A percentile compares a stretch with the other conserved stretches of the same genome.
phyloP scores from a whole-genome alignment of 2,888 invertebrate species.

The Diarsia dahlii region DNA sequence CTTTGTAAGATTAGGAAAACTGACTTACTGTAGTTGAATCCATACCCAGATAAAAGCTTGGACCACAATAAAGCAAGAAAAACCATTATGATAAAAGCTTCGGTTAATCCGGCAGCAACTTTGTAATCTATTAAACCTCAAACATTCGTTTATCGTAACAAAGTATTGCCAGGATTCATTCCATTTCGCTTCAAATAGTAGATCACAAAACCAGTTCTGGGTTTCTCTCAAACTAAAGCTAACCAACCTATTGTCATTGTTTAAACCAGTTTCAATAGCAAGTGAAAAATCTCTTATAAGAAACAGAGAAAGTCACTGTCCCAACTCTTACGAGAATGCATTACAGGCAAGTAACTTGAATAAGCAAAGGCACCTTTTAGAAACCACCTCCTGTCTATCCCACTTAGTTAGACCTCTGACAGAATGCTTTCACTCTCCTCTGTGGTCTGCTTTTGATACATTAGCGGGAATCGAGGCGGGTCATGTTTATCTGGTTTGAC shows the following conservation, averaged over 20 bases:
- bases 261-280: constrained; percentile 14
- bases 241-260: background rate
- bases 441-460: constrained; percentile 55
- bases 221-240: background rate
- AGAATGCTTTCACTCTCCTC: constrained; percentile 60
- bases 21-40: background rate
- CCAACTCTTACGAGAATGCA: constrained; percentile 32
- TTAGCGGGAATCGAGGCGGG: constrained; percentile 60
- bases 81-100: background rate
- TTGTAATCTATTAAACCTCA: background rate
- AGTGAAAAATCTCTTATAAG: constrained; percentile 17
- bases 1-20: background rate
- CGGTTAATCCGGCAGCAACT: background rate
- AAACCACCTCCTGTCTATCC: constrained; percentile 65
- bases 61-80: background rate
- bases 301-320: constrained; percentile 6
- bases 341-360: constrained; percentile 68
- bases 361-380: constrained; percentile 72
- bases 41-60: background rate
- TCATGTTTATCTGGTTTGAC: constrained; percentile 69
- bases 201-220: background rate
- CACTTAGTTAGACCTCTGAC: constrained; percentile 69
- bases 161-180: background rate
- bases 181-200: background rate
- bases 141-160: background rate